These are phyloP conservation scores for Acipenser oxyrinchus DNA, from an alignment of 2,797 vertebrate genomes.

Conservation along the genomic window DNA sequence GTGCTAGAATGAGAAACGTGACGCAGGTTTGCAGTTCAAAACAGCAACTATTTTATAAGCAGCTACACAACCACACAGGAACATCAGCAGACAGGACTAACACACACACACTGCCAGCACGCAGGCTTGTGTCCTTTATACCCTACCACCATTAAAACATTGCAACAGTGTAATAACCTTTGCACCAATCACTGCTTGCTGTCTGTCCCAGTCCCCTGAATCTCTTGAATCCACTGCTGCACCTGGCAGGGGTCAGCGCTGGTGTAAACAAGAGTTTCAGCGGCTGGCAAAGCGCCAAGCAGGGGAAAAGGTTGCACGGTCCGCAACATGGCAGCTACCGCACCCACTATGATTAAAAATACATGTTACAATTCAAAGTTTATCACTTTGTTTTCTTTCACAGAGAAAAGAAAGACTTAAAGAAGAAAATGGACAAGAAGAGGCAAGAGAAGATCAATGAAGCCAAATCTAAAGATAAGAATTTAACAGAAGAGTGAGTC, in stretches of 20 bases:
- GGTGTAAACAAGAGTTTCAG: no score
- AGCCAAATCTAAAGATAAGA: slow-evolving; percentile 89
- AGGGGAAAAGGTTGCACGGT: no score
- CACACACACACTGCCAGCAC: neutral
- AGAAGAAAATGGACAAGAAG: slow-evolving; percentile 98
- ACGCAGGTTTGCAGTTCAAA: no score
- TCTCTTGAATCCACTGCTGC: no score
- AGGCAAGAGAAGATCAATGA: slow-evolving; percentile 94
- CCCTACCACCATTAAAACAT: neutral
- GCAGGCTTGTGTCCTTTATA: no score
- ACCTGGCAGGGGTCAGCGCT: no score
- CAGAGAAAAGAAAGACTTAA: slow-evolving; percentile 95
- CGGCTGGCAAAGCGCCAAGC: no score
- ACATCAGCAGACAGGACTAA: neutral
- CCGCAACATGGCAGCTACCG: neutral
- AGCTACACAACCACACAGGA: neutral
- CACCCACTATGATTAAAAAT: neutral
- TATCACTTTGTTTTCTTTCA: slow-evolving; percentile 21
- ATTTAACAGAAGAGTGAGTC: slow-evolving; percentile 89
- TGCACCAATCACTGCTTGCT: no score
- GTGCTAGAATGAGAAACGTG: no score
- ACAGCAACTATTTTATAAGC: no score
- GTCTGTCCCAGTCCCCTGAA: no score
- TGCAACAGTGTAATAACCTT: neutral
- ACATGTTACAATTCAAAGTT: slow-evolving; percentile 10